Base-by-base conservation (phyloP, 2,888 invertebrate species). In the Brenthis hecate region DNA sequence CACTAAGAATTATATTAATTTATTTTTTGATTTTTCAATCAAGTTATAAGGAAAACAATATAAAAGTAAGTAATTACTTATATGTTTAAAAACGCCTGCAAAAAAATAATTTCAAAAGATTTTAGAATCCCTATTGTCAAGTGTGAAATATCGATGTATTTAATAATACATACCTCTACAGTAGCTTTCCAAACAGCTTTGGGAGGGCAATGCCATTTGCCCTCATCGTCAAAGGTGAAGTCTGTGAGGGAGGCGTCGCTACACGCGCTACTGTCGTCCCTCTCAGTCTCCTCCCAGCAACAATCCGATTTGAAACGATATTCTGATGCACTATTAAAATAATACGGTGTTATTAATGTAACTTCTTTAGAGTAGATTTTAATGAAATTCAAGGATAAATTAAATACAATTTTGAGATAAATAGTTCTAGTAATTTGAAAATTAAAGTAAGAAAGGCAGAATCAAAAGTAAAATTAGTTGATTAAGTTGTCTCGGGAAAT, bases 161-260 rank as follows among this genome's bases (percentile, higher is more conserved):
- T 16, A 19, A 56, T 19, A 36, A 43, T 8, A 6, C 11, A 53
- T 82, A 96, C 96, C 92, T 96, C 96, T 13, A 97, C 93, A 13
- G 96, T 94, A 13, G 96, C 95, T 79, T 96, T 96, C 96, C 97
- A 97, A 55, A 98, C 95, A 56, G 94, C 94, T 78, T 97, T 96
- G 0, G 97, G 95, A 0, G 97, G 96, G 74, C 95, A 94, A 73
- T 96, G 95, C 96, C 97, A 97, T 76, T 94, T 94, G 75, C 92
- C 88, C 66, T 92, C 89, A 70, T 93, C 93, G 62, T 88, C 91
- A 51, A 85, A 81, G 3, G 92, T 85, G 78, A 89, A 85, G 79
- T 93, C 93, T 0, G 86, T 88, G 32, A 92, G 85, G 0, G 92
- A 91, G 19, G 84, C 81, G 72, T 93, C 93, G 65, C 92, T 93